These are phyloP conservation scores for Empis stercorea DNA, from an alignment of 2,888 invertebrate species.

Conservation along the genomic window DNA sequence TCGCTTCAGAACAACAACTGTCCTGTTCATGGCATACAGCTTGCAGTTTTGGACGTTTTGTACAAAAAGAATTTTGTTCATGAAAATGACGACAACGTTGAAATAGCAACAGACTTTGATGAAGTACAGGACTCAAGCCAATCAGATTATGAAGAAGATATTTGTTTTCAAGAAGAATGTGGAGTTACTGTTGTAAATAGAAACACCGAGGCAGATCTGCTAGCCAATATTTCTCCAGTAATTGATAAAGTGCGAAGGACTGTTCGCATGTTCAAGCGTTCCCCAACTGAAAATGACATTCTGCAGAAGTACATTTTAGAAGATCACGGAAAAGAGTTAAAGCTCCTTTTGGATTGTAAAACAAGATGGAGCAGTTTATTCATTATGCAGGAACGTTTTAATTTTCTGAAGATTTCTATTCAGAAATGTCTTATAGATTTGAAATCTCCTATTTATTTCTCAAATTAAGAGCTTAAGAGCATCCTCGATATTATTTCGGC, in stretches of 20 bases:
- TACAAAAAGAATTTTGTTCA: neutral
- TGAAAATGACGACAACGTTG: neutral
- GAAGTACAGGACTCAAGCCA: neutral
- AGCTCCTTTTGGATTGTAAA: neutral
- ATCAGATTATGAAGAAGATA: neutral
- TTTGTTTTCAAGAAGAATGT: conserved; percentile 1
- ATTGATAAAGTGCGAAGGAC: neutral
- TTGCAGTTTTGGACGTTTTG: conserved; percentile 2
- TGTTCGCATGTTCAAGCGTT: neutral
- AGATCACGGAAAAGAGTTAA: neutral
- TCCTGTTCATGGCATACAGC: conserved; percentile 1
- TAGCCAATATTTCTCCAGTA: conserved; percentile 1
- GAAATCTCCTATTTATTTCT: neutral
- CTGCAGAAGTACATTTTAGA: neutral
- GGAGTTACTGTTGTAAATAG: conserved; percentile 2
- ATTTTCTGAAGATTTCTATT: conserved; percentile 1
- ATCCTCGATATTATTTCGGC: neutral
- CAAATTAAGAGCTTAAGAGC: neutral
- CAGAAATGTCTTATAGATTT: conserved; percentile 2
- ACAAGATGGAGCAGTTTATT: neutral
- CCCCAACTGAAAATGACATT: neutral
- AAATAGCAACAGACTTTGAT: neutral
- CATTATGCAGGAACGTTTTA: neutral
- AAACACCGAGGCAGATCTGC: conserved; percentile 1
- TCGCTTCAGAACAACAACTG: conserved; percentile 2